Conservation (phyloP, 2,113 vertebrate species). For the Crotalus horridus region DNA sequence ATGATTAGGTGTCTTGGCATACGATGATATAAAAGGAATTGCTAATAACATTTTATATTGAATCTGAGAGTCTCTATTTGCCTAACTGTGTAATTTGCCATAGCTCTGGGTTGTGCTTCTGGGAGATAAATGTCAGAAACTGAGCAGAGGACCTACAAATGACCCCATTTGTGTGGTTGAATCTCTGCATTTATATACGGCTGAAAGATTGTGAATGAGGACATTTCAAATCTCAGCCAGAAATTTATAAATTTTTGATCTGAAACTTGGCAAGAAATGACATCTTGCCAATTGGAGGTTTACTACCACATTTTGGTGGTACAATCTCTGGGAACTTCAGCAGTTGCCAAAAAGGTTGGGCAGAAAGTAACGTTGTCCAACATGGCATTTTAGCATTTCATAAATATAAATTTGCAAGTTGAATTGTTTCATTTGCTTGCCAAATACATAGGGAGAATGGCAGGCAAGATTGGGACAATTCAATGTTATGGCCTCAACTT, state of each 20-base stretch:
- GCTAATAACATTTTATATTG: not conserved
- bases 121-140: not conserved
- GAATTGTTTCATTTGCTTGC: not conserved
- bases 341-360: not conserved
- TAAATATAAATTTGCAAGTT: not conserved
- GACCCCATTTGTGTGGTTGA: not conserved
- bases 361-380: not conserved
- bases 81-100: not conserved
- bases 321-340: not conserved
- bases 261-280: not conserved
- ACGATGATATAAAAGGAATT: not conserved
- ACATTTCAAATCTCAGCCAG: not conserved
- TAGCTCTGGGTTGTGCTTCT: not conserved
- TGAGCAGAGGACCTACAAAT: not conserved
- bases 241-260: not conserved
- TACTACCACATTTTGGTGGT: not conserved
- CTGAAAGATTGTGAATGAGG: not conserved
- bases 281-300: not conserved
- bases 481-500: too few relatives aligned
- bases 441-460: not conserved
- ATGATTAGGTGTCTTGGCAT: not conserved
- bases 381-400: not conserved
- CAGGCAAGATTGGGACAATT: not conserved
- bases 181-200: not conserved
- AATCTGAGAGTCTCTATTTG: not conserved